A percentile compares a stretch with the other conserved stretches of the same genome.
These are phyloP conservation scores for Arothron firmamentum DNA, from an alignment of 2,113 vertebrate genomes.

Conservation along the genomic window DNA sequence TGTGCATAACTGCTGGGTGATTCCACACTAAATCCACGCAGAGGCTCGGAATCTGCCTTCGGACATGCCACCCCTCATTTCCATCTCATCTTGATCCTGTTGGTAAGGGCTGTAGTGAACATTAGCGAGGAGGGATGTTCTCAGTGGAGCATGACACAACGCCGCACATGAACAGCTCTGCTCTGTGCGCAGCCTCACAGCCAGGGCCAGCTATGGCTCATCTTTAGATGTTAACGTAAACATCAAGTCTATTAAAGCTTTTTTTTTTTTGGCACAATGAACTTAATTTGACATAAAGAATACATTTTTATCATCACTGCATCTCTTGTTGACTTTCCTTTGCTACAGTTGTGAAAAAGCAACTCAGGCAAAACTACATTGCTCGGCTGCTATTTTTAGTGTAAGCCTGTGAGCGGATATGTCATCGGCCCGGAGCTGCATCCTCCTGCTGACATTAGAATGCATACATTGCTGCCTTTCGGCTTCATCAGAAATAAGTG, in stretches of 20 bases:
- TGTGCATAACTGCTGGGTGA: conserved; percentile 51
- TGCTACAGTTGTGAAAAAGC: neutral
- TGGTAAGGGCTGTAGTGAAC: conserved; percentile 14
- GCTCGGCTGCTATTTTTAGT: conserved; percentile 20
- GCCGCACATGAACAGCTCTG: conserved; percentile 11
- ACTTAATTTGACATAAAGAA: no score
- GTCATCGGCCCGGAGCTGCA: conserved; percentile 6
- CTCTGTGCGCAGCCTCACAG: conserved; percentile 2
- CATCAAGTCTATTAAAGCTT: neutral
- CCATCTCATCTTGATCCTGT: conserved; percentile 40
- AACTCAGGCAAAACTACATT: conserved; percentile 1
- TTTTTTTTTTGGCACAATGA: no score
- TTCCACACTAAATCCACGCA: conserved; percentile 48
- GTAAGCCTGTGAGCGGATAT: conserved; percentile 4
- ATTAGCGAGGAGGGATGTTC: conserved; percentile 26
- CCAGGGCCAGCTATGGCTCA: neutral
- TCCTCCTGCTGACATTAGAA: conserved; percentile 11
- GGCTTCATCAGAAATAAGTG: conserved; percentile 6
- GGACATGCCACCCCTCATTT: conserved; percentile 59
- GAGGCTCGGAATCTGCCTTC: conserved; percentile 44
- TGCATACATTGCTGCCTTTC: conserved; percentile 2
- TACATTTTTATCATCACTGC: no score
- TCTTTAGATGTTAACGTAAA: no score
- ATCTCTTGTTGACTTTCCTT: no score
- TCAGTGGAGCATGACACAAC: conserved; percentile 32